Evolutionary conservation across 2,797 vertebrate genomes (phyloP), one percentile per base, ranked within the genome.

Genomic region (Enteromius paludinosus): DNA sequence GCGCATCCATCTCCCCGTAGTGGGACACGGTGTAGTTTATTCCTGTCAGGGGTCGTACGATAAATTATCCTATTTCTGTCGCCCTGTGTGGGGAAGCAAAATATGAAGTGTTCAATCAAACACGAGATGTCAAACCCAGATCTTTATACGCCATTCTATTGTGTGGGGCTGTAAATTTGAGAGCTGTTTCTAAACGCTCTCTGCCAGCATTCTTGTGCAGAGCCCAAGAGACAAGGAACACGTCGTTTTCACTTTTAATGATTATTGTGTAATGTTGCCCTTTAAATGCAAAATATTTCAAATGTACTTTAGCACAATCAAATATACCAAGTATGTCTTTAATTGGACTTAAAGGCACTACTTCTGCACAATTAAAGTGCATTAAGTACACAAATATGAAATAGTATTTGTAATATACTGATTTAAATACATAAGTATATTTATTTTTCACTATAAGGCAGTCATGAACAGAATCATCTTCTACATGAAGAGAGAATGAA

Each of bases 61-160:
- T 84, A 84, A 82, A 86, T 76, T 38, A 65, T 49, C 11, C 82
- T 78, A 83, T 74, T 84, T 85, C 81, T 74, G 79, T 70, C 65
- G 5, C 69, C 49, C 71, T 54, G 54, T 84, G 80, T 66, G 83
- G 80, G 25, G 74, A 84, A 80, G 66, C 66, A 84, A 85, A 87
- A 87, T 84, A 87, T 84, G 76, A 83, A 82, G 83, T 82, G 79
- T 59, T 86, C 83, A 74, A 84, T 86, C 84, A 73, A 68, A 85
- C 61, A 81, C 59, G 59, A 71, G 45, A 75, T 83, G 83, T 83
- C 81, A 85, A 85, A 81, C 61, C 49, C 73, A 56, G 77, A 85
- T 85, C 83, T 74, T 70, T 84, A 61, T 52, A 72, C 14, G 28
- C 47, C 70, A 83, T 71, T 74, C 68, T 77, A 68, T 74, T 86